phyloP scores from a whole-genome alignment of 2,797 vertebrate species.

The Nyctibius grandis region DNA sequence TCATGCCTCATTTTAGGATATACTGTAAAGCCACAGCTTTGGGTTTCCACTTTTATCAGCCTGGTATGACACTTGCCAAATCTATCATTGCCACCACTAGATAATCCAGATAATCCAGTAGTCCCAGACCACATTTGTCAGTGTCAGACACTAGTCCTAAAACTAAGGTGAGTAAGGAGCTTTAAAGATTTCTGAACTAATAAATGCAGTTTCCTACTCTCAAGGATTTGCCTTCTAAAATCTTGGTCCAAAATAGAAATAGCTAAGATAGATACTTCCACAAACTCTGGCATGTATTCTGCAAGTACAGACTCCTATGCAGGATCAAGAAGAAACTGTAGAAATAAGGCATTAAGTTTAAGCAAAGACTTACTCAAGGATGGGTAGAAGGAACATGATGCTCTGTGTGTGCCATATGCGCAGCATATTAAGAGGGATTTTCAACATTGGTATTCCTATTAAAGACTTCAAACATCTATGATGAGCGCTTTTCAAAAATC shows the following conservation, averaged over 20 bases:
- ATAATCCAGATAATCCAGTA: not conserved
- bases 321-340: not conserved
- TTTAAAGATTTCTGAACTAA: not conserved
- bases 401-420: not conserved
- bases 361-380: not conserved
- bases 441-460: not conserved
- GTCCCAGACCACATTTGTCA: not conserved
- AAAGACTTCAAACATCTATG: not conserved
- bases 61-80: no score
- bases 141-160: not conserved
- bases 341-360: not conserved
- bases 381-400: not conserved
- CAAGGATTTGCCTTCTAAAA: not conserved
- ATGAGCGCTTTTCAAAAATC: not conserved
- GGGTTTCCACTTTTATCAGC: not conserved
- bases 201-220: not conserved
- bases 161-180: not conserved
- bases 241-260: not conserved
- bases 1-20: not conserved
- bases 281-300: fast-evolving
- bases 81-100: not conserved
- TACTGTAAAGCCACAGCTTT: not conserved
- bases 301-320: not conserved
- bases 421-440: not conserved
- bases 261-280: not conserved